Evolutionary conservation across 2,888 invertebrate genomes (phyloP).

Genomic region (Clivina fossor): DNA sequence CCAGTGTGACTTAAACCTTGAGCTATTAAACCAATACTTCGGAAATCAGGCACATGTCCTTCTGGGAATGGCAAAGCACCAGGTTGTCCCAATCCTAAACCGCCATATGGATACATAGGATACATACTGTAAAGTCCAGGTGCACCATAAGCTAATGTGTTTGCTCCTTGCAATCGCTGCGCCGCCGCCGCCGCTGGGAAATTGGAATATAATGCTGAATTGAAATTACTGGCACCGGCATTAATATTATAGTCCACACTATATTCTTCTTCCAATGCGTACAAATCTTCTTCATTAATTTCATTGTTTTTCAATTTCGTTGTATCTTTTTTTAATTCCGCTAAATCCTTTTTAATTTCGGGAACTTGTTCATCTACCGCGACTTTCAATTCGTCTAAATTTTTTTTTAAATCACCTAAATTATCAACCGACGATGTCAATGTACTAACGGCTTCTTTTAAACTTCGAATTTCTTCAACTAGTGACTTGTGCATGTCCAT

Average conservation of each 20-base stretch:
- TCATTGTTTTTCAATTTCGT: constrained; percentile 57
- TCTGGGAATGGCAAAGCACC: constrained; percentile 37
- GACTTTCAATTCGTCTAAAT: constrained; percentile 63
- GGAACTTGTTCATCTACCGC: constrained; percentile 61
- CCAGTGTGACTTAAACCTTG: too few relatives aligned
- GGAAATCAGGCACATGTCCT: constrained; percentile 29
- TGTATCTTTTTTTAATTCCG: constrained; percentile 64
- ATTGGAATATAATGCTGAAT: constrained; percentile 46
- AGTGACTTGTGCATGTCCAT: constrained; percentile 64
- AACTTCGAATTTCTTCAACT: constrained; percentile 53
- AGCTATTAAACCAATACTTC: too few relatives aligned
- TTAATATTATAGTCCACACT: constrained; percentile 55
- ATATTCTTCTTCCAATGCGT: constrained; percentile 70
- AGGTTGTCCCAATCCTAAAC: constrained; percentile 48
- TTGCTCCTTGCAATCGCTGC: constrained; percentile 23
- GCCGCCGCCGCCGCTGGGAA: too few relatives aligned
- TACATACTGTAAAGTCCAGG: constrained; percentile 50
- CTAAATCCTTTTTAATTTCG: constrained; percentile 64
- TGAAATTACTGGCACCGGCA: constrained; percentile 54
- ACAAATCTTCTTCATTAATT: constrained; percentile 64
- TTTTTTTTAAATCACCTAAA: constrained; percentile 55
- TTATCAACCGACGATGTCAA: constrained; percentile 62
- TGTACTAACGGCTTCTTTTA: constrained; percentile 48
- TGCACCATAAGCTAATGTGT: constrained; percentile 22
- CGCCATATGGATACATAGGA: constrained; percentile 49